Base-by-base conservation (phyloP, 2,113 vertebrate species). In the Strix aluco region DNA sequence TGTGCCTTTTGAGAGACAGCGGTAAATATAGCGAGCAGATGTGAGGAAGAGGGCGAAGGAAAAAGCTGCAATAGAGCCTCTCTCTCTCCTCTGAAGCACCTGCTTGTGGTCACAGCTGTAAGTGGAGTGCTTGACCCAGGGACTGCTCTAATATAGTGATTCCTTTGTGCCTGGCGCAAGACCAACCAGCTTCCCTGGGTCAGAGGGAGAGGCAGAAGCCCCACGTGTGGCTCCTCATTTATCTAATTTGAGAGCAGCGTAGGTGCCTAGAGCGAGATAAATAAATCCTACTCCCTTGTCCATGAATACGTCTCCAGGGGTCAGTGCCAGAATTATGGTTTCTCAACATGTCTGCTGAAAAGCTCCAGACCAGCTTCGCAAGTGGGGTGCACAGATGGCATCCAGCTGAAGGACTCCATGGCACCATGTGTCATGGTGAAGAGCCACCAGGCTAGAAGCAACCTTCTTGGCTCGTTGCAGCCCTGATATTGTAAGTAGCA, bases 371-470 rank as follows among this genome's bases (percentile, higher is more conserved):
- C 44, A 65, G 70, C 65, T 89, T 81, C 46, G 18, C 78, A 82
- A 80, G 49, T 1, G 0, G 47, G n/a, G 5, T 16, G 66, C 61
- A 84, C 90, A 90, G 90, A 91, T 65, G 72, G 77, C 65, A 92
- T 59, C 73, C 81, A 89, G 69, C 47, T 91, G 93, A 95, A 94
- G 78, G 84, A 91, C 69, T 86, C 65, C 6, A 7, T 13, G 52
- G 57, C 71, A 86, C 75, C 80, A 90, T 92, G 95, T 94, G 80
- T 92, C 62, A 44, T 29, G 27, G 30, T 57, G 65, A 81, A 91
- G 73, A 95, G 65, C 40, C 94, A 91, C 73, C 84, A 90, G n/a
- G 30, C 91, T 90, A 96, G 91, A 89, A 92, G 49, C 36, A 90
- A 85, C 81, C 46, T 87, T 71, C 65, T 61, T 87, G 89, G 87